A percentile compares a stretch with the other conserved stretches of the same genome.
Evolutionary conservation across 2,888 invertebrate genomes (phyloP).

Genomic region (Tethea ocularis): DNA sequence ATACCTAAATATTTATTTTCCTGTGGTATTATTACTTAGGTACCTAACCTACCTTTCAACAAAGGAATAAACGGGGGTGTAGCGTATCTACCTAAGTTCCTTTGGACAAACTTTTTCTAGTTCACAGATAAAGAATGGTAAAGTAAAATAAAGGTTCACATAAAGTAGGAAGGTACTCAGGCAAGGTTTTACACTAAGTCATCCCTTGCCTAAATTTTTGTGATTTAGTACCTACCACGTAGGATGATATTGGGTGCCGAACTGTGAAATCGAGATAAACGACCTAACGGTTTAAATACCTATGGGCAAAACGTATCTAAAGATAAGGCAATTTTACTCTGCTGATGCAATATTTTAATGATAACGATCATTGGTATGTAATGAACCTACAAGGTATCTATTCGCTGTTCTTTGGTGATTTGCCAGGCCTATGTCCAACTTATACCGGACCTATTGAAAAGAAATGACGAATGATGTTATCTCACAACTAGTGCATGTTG

Average conservation of each 20-base stretch:
- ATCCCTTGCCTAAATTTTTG: conserved; percentile 39
- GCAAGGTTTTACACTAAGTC: conserved; percentile 37
- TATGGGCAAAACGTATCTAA: background rate
- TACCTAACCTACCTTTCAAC: too few species aligned
- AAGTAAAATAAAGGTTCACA: background rate
- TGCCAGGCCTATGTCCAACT: conserved; percentile 19
- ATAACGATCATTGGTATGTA: background rate
- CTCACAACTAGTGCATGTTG: conserved; percentile 20
- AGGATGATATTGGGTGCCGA: conserved; percentile 42
- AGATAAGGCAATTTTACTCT: background rate
- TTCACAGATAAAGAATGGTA: background rate
- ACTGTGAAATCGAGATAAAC: conserved; percentile 49
- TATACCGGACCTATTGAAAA: conserved; percentile 31
- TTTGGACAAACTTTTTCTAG: background rate
- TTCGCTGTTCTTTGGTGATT: conserved; percentile 17
- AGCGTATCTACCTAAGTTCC: too few species aligned
- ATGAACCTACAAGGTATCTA: too few species aligned
- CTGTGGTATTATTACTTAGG: too few species aligned
- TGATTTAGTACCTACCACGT: conserved; percentile 39
- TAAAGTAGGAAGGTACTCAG: background rate
- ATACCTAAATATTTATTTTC: too few species aligned
- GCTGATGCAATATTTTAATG: background rate
- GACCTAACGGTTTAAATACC: background rate
- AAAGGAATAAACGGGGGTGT: background rate
- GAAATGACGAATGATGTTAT: conserved; percentile 49